Base-by-base conservation (phyloP, 2,797 vertebrate species). In the Hyperoplus lanceolatus region DNA sequence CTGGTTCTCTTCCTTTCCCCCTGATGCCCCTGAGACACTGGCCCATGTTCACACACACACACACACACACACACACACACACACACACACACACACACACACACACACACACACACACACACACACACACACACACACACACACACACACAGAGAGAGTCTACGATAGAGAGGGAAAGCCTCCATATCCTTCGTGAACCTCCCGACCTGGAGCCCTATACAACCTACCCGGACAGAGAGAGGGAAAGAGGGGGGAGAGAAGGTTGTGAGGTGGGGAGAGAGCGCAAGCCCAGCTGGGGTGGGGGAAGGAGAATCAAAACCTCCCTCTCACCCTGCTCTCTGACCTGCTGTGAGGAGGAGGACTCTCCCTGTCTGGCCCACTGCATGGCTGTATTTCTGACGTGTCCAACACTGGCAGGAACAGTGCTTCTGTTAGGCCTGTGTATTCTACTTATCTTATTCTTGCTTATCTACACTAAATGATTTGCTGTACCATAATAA, bases 151-250 rank as follows among this genome's bases (percentile, higher is more conserved):
- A 70, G 73, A 82, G 56, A 77, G 1, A 61, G 65, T 63, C 68
- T 73, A 61, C 18, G 39, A 81, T 61, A 80, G 62, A 82, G 74
- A 92, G 83, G 85, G 82, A 89, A 88, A 79, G 68, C 74, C 75
- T 89, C 80, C 77, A 77, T 85, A 86, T 87, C 81, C 87, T 90
- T 82, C 58, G 82, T 93, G 90, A 93, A 93, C 91, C 84, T 88
- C 82, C 83, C 91, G 91, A 94, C 93, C 92, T 83, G 71, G 43
- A 88, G 87, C 80, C 75, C 74, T 71, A 48, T 53, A 73, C 80
- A 90, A 77, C 80, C 78, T 70, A 79, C 67, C 77, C 75, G 83
- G 87, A 90, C 70, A 74, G 76, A 67, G 63, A 70, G 78, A 67
- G 63, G 18, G 5, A 46, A 14, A 71, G 51, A 50, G 73, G 77